These are phyloP conservation scores for Irena cyanogastra DNA, from an alignment of 2,113 vertebrate species.

Conservation along the genomic window DNA sequence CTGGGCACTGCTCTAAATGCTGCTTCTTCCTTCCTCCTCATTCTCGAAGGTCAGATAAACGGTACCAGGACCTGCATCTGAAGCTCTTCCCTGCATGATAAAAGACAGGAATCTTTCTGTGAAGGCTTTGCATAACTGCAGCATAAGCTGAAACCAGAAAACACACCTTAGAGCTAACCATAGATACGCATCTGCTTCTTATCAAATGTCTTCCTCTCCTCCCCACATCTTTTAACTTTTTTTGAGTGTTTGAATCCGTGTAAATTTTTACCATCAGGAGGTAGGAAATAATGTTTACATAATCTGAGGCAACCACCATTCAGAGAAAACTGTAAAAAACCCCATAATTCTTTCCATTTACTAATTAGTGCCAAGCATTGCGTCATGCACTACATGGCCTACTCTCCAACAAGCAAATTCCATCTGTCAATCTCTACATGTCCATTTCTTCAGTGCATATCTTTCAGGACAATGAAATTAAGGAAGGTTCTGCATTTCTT, in stretches of 20 bases:
- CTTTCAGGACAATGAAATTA: not conserved
- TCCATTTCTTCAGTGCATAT: not conserved
- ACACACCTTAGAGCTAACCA: not conserved
- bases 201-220: not conserved
- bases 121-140: not conserved
- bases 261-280: constrained; percentile 2
- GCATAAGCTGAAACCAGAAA: not conserved
- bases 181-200: not conserved
- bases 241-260: not conserved
- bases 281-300: not conserved
- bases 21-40: not conserved
- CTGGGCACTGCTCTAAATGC: not conserved
- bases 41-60: not conserved
- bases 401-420: not conserved
- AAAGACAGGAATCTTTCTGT: constrained; percentile 4
- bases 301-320: not conserved
- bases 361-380: not conserved
- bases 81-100: not conserved
- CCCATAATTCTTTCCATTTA: not conserved
- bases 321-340: not conserved
- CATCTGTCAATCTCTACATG: accelerated
- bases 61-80: not conserved
- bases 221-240: not conserved
- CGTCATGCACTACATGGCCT: not conserved
- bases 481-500: not conserved